Conservation (phyloP, 1,140 invertebrate species). For the Drosophila ambigua region DNA sequence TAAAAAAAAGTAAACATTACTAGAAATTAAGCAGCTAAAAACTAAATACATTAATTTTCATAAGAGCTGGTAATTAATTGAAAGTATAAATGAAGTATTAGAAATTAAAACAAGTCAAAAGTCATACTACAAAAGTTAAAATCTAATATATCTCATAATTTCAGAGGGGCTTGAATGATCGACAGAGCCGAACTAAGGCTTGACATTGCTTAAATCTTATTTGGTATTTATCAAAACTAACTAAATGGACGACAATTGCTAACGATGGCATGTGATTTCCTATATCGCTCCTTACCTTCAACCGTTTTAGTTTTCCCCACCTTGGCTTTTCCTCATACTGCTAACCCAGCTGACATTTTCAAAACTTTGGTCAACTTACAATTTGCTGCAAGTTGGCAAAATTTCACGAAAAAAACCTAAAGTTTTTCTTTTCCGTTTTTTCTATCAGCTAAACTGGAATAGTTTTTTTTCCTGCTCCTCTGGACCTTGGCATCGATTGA, state of each 20-base stretch:
- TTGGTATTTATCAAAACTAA: conserved; percentile 44
- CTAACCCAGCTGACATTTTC: conserved; percentile 19
- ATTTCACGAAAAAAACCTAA: conserved; percentile 20
- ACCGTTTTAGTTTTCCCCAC: conserved; percentile 11
- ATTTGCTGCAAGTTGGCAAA: conserved; percentile 68
- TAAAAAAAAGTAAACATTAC: too few relatives aligned
- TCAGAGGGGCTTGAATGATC: not conserved
- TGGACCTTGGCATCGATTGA: conserved; percentile 49
- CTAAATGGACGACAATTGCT: conserved; percentile 29
- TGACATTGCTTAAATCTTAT: not conserved
- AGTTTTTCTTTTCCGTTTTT: conserved; percentile 11
- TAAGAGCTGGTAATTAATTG: too few relatives aligned
- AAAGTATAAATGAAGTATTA: too few relatives aligned
- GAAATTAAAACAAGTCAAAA: too few relatives aligned
- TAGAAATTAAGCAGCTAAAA: too few relatives aligned
- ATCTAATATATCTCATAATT: too few relatives aligned
- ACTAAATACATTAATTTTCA: too few relatives aligned
- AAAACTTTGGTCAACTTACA: conserved; percentile 72
- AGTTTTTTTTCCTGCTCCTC: conserved; percentile 5
- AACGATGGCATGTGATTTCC: conserved; percentile 21
- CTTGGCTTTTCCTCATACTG: conserved; percentile 1
- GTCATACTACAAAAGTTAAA: too few relatives aligned
- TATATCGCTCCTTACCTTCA: conserved; percentile 11
- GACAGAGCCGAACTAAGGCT: not conserved
- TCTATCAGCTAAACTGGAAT: conserved; percentile 4